Evolutionary conservation across 2,888 invertebrate species (phyloP).

Genomic region (Branchipolynoe longqiensis): DNA sequence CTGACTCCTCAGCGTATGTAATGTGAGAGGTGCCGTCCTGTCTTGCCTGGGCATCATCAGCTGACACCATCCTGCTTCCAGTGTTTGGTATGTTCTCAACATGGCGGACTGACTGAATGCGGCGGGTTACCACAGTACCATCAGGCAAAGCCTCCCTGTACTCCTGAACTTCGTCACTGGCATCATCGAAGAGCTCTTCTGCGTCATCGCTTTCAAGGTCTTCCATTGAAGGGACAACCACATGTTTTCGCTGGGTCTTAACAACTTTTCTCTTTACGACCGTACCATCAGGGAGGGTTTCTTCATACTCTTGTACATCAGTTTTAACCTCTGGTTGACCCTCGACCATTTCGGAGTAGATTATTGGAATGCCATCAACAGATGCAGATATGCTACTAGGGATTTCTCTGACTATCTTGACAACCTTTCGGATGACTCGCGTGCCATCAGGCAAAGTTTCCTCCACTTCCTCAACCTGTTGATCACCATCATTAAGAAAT

Average conservation of each 20-base stretch:
- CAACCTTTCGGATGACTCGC: background rate
- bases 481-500: background rate
- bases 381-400: background rate
- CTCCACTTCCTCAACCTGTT: constrained; percentile 42
- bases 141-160: constrained; percentile 70
- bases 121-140: constrained; percentile 71
- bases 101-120: background rate
- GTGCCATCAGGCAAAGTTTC: constrained; percentile 59
- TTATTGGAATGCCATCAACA: constrained; percentile 50
- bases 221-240: constrained; percentile 69
- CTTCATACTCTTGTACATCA: constrained; percentile 68
- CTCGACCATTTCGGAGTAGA: background rate
- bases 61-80: background rate
- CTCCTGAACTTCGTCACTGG: constrained; percentile 52
- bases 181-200: background rate
- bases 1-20: constrained; percentile 4
- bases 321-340: constrained; percentile 67
- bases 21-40: background rate
- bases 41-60: background rate
- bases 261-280: constrained; percentile 71
- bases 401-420: background rate
- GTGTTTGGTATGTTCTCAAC: background rate
- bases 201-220: constrained; percentile 66
- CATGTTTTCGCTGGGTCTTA: constrained; percentile 72
- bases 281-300: constrained; percentile 68